Percentiles rank a stretch among this genome's conserved stretches.
These are phyloP conservation scores for Heliconius erato DNA, from an alignment of 2,888 invertebrate genomes.

Conservation along the genomic window DNA sequence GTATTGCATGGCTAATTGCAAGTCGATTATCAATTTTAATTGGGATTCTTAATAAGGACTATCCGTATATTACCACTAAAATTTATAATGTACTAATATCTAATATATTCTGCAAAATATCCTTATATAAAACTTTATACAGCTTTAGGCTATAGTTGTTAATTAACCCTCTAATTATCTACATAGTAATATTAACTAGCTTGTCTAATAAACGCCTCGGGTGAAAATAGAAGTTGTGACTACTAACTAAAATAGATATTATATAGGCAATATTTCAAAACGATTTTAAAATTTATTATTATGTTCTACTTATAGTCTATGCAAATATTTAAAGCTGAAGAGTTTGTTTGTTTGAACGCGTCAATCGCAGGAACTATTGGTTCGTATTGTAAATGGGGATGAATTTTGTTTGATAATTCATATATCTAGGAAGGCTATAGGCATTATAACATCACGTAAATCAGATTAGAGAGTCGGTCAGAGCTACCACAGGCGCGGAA, in stretches of 20 bases:
- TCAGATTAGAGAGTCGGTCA: too few species aligned
- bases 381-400: too few species aligned
- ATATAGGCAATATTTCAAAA: neutral
- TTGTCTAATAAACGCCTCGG: neutral
- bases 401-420: too few species aligned
- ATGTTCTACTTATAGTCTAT: neutral
- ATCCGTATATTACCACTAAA: neutral
- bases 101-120: neutral
- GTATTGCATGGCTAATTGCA: neutral
- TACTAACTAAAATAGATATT: neutral
- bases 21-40: neutral
- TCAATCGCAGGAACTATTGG: too few species aligned
- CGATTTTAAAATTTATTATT: neutral
- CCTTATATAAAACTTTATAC: neutral
- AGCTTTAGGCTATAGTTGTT: conserved; percentile 2
- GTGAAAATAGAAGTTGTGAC: neutral
- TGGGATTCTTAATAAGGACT: neutral
- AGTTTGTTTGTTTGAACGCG: too few species aligned
- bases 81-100: neutral
- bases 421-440: too few species aligned
- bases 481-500: too few species aligned
- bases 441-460: too few species aligned
- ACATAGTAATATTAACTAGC: neutral
- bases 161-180: neutral
- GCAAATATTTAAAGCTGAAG: neutral